A percentile compares a stretch with the other conserved stretches of the same genome.
These are phyloP conservation scores for Apostichopus leukothele DNA, from an alignment of 53 echinoderm and acorn worm species.

Conservation along the genomic window DNA sequence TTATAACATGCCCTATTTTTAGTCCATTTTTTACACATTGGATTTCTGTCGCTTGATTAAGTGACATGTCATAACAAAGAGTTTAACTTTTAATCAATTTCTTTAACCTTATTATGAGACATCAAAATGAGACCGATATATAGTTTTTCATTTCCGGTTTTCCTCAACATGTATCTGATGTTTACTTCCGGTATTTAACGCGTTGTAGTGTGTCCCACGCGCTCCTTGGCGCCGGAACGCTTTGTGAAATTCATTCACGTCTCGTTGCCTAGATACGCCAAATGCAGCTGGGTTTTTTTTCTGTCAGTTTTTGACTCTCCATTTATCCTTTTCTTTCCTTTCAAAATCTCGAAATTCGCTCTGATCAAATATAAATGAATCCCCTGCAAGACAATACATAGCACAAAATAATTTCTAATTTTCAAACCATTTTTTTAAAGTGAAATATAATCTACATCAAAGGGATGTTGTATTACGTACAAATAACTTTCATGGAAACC, in stretches of 20 bases:
- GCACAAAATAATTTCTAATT: too few relatives aligned
- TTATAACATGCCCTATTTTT: too few relatives aligned
- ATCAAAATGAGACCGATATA: neutral
- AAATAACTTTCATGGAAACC: too few relatives aligned
- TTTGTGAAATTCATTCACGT: neutral
- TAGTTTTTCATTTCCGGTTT: conserved; percentile 4
- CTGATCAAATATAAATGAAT: too few relatives aligned
- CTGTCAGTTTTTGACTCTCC: neutral
- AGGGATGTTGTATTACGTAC: too few relatives aligned
- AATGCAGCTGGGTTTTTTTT: neutral
- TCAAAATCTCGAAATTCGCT: neutral
- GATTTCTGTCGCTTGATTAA: too few relatives aligned
- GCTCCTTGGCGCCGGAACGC: conserved; percentile 21
- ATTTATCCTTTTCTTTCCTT: neutral
- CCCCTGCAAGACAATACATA: too few relatives aligned
- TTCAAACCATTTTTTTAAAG: too few relatives aligned
- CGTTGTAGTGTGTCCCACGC: conserved; percentile 3
- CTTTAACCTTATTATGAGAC: neutral
- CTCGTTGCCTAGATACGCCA: conserved; percentile 1
- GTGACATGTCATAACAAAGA: too few relatives aligned
- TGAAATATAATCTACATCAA: too few relatives aligned
- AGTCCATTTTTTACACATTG: too few relatives aligned
- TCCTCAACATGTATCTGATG: conserved; percentile 7
- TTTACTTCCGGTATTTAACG: conserved; percentile 37
- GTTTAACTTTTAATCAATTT: neutral